A percentile compares a stretch with the other conserved stretches of the same genome.
phyloP scores from a whole-genome alignment of 1,140 invertebrate species.

The Drosophila ficusphila region DNA sequence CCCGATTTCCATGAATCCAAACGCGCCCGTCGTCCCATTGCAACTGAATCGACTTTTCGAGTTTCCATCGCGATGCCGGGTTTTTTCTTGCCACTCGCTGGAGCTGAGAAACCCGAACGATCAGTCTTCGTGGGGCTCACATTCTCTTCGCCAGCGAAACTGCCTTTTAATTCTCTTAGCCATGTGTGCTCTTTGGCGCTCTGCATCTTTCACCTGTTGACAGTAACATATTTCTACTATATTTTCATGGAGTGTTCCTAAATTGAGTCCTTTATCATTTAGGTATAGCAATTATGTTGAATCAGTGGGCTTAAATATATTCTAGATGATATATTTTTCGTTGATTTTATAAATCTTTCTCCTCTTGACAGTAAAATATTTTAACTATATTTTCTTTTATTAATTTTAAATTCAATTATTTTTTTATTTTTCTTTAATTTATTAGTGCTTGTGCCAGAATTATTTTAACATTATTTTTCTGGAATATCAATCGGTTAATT shows the following conservation, averaged over 20 bases:
- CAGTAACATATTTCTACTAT: neutral
- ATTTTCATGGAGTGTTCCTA: neutral
- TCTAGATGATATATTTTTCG: too few relatives aligned
- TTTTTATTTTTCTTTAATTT: too few relatives aligned
- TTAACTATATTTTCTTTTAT: too few relatives aligned
- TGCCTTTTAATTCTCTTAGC: constrained; percentile 7
- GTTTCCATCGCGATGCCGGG: constrained; percentile 1
- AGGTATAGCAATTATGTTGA: neutral
- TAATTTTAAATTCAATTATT: too few relatives aligned
- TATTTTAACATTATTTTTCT: too few relatives aligned
- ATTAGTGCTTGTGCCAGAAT: too few relatives aligned
- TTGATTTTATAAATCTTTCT: too few relatives aligned
- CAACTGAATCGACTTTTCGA: constrained; percentile 24
- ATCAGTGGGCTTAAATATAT: too few relatives aligned
- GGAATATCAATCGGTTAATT: too few relatives aligned
- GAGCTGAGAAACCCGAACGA: constrained; percentile 8
- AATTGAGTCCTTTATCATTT: neutral
- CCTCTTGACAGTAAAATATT: too few relatives aligned
- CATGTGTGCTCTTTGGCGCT: neutral
- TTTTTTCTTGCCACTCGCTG: constrained; percentile 3
- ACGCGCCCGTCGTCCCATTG: constrained; percentile 52
- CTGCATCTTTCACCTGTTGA: neutral
- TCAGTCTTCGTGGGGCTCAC: neutral
- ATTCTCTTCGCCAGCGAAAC: constrained; percentile 4
- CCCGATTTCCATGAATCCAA: constrained; percentile 65